Percentiles rank a stretch among this genome's conserved stretches.
Evolutionary conservation across 1,140 invertebrate genomes (phyloP).

Genomic region (Eulimnadia texana): DNA sequence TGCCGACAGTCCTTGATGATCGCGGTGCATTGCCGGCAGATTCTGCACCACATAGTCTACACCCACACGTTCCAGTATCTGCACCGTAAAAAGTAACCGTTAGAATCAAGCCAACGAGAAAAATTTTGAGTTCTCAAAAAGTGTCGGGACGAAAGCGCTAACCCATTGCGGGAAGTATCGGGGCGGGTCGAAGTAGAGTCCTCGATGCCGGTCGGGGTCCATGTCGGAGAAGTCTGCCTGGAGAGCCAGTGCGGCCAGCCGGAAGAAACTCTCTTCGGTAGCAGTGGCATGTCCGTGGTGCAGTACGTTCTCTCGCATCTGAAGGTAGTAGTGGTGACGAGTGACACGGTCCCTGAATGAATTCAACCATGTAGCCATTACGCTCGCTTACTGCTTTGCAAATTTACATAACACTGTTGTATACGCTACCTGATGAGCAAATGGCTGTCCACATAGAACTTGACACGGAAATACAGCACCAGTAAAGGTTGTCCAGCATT

Average conservation of each 20-base stretch:
- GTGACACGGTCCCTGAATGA: constrained; percentile 70
- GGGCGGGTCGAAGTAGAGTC: constrained; percentile 41
- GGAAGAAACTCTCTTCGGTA: constrained; percentile 53
- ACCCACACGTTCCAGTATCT: constrained; percentile 42
- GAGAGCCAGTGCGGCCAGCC: constrained; percentile 68
- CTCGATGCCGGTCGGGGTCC: constrained; percentile 26
- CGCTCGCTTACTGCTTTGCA: too few relatives aligned
- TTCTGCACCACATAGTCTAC: constrained; percentile 39
- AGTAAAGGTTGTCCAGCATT: constrained; percentile 74
- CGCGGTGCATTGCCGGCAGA: constrained; percentile 45
- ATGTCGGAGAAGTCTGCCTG: constrained; percentile 81
- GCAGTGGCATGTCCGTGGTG: constrained; percentile 31
- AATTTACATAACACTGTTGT: too few relatives aligned
- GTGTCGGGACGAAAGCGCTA: constrained; percentile 15
- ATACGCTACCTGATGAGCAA: constrained; percentile 62
- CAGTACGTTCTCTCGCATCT: constrained; percentile 74
- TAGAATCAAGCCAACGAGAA: neutral
- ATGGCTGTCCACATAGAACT: constrained; percentile 85
- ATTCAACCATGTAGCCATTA: too few relatives aligned
- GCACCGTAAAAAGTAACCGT: constrained; percentile 8
- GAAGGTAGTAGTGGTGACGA: constrained; percentile 81
- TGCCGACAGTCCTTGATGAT: constrained; percentile 55
- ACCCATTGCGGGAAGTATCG: constrained; percentile 64
- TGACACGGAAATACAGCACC: constrained; percentile 79
- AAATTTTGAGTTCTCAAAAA: neutral